Percentiles rank a stretch among this genome's conserved stretches.
Evolutionary conservation across 2,888 invertebrate species (phyloP).

Genomic region (Cepaea hortensis): DNA sequence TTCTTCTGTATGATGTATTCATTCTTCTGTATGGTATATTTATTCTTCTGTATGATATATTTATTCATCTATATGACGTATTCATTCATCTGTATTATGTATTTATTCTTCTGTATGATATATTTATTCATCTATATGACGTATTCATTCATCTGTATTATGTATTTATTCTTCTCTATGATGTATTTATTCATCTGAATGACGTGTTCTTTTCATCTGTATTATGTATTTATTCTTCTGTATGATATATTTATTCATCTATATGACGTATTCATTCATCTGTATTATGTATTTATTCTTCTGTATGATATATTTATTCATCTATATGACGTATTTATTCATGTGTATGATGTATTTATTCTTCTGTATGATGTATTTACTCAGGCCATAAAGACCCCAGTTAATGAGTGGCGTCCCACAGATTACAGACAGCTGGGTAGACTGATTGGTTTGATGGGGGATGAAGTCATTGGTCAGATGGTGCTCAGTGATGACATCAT

Average conservation of each 20-base stretch:
- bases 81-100: background rate
- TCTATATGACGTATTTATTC: background rate
- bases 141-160: no score
- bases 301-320: no score
- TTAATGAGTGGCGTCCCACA: background rate
- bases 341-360: background rate
- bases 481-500: constrained; percentile 6
- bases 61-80: background rate
- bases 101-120: background rate
- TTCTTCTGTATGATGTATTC: background rate
- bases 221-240: no score
- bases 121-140: background rate
- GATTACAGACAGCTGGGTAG: constrained; percentile 4
- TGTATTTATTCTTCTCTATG: no score
- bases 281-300: background rate
- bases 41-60: background rate
- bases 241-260: background rate
- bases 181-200: no score
- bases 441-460: constrained; percentile 10
- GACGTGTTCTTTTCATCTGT: no score
- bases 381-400: background rate
- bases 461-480: background rate
- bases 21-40: background rate
- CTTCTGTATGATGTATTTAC: background rate
- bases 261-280: background rate